A percentile compares a stretch with the other conserved stretches of the same genome.
These are phyloP conservation scores for Bubalus kerabau DNA, from an alignment of 2,113 vertebrate genomes.

Conservation along the genomic window DNA sequence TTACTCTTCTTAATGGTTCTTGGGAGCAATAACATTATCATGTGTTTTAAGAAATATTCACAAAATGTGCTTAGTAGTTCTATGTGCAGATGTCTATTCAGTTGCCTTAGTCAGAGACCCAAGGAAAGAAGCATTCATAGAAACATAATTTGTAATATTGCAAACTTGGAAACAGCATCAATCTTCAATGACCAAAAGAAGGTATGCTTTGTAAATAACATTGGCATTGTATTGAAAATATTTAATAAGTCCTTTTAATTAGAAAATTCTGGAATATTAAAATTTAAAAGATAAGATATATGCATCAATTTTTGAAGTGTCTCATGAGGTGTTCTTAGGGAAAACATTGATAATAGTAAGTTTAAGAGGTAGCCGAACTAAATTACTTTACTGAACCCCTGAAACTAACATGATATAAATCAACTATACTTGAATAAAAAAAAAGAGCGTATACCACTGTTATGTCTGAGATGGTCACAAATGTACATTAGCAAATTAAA, in stretches of 20 bases:
- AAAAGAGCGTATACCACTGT: background rate
- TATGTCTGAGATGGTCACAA: background rate
- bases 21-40: background rate
- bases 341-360: background rate
- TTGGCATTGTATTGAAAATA: background rate
- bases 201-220: background rate
- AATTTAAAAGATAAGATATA: background rate
- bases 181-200: background rate
- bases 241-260: background rate
- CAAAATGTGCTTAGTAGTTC: background rate
- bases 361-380: background rate
- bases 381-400: background rate
- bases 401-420: background rate
- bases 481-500: background rate
- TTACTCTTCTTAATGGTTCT: background rate
- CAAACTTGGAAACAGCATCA: background rate
- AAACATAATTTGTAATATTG: background rate
- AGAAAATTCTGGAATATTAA: background rate
- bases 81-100: background rate
- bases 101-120: background rate
- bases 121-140: background rate
- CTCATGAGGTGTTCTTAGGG: background rate
- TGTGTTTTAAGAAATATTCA: background rate
- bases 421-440: background rate
- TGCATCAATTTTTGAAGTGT: background rate